Evolutionary conservation across 2,797 vertebrate genomes (phyloP).

Genomic region (Myotis myotis): DNA sequence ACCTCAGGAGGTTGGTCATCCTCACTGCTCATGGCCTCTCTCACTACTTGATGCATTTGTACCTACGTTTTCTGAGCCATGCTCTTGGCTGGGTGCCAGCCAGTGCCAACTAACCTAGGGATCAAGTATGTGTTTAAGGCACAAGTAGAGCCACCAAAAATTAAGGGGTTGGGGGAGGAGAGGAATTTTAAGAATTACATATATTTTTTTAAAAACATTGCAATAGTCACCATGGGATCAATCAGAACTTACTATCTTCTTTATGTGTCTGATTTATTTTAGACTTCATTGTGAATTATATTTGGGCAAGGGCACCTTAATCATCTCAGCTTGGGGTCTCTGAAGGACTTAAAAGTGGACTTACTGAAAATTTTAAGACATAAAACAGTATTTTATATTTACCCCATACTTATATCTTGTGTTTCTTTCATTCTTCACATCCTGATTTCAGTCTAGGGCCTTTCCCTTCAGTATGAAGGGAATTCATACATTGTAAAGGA

Average conservation of each 20-base stretch:
- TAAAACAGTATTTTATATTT: not conserved
- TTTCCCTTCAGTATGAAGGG: not conserved
- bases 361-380: constrained; percentile 35
- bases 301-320: not conserved
- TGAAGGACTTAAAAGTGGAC: constrained; percentile 14
- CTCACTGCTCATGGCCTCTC: not conserved
- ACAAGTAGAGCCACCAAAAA: not conserved
- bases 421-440: not conserved
- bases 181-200: not conserved
- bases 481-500: not conserved
- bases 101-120: not conserved
- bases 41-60: not conserved
- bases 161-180: not conserved
- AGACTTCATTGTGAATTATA: constrained; percentile 27
- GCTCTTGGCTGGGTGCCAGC: not conserved
- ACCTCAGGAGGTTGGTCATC: not conserved
- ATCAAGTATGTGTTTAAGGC: not conserved
- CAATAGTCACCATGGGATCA: not conserved
- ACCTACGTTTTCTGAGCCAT: not conserved
- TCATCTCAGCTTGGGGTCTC: not conserved
- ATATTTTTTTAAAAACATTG: not conserved
- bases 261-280: not conserved
- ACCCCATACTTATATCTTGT: not conserved
- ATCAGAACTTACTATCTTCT: not conserved
- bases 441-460: not conserved